Percentiles rank a stretch among this genome's conserved stretches.
Evolutionary conservation across 1,140 invertebrate genomes (phyloP).

Genomic region (Sycophila sp.): DNA sequence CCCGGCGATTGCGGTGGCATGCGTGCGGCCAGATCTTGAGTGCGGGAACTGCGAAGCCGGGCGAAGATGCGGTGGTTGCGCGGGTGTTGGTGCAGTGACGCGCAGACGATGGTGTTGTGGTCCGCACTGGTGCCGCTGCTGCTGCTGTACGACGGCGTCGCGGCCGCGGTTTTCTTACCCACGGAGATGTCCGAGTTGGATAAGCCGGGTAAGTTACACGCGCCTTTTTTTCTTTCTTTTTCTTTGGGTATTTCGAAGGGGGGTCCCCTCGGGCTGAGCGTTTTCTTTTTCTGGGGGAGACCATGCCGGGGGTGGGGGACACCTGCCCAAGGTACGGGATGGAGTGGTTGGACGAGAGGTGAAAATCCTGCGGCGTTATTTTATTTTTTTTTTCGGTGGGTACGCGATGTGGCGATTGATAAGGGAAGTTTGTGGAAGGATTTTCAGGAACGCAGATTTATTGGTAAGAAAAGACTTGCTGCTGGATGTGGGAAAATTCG

Average conservation of each 20-base stretch:
- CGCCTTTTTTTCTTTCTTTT: neutral
- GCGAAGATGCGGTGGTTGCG: constrained; percentile 12
- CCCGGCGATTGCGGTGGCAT: neutral
- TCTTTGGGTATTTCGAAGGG: too few species aligned
- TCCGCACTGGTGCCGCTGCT: neutral
- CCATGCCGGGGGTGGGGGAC: too few species aligned
- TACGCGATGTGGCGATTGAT: too few species aligned
- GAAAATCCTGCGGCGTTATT: too few species aligned
- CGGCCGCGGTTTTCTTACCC: neutral
- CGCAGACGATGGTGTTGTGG: neutral
- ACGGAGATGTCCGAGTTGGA: constrained; percentile 56
- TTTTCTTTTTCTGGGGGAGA: neutral
- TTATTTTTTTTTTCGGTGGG: too few species aligned
- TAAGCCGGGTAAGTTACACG: constrained; percentile 58
- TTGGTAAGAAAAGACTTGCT: too few species aligned
- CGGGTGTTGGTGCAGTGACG: constrained; percentile 16
- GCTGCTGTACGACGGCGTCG: constrained; percentile 27
- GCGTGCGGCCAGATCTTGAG: neutral
- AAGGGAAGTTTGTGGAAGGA: too few species aligned
- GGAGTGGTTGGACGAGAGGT: too few species aligned
- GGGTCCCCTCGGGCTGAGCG: too few species aligned
- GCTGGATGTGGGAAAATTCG: too few species aligned
- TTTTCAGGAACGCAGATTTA: too few species aligned
- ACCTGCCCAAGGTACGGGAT: too few species aligned
- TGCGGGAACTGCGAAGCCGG: neutral